Conservation (phyloP, 2,113 vertebrate species). For the Apaloderma vittatum region DNA sequence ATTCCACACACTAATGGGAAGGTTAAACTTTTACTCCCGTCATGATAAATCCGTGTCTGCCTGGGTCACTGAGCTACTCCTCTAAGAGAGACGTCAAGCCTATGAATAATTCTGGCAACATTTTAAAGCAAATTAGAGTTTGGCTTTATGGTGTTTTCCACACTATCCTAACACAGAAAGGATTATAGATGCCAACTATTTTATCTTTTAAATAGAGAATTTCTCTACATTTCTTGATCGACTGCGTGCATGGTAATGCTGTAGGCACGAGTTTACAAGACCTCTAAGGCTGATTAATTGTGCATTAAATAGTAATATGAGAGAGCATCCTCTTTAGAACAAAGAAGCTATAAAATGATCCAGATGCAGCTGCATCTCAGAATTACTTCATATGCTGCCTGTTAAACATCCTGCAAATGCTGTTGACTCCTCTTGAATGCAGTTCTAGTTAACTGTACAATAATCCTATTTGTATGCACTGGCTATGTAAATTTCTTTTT, state of each 20-base stretch:
- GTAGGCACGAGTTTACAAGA: neutral
- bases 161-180: neutral
- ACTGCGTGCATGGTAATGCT: neutral
- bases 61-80: neutral
- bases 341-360: slow-evolving; percentile 42
- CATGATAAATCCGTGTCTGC: neutral
- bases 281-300: slow-evolving; percentile 29
- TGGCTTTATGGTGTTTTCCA: neutral
- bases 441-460: slow-evolving; percentile 8
- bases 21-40: neutral
- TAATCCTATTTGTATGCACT: slow-evolving; percentile 39
- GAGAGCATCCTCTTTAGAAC: slow-evolving; percentile 41
- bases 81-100: neutral
- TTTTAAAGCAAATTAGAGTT: neutral
- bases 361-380: slow-evolving; percentile 51
- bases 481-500: slow-evolving; percentile 42
- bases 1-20: neutral
- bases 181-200: neutral
- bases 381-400: slow-evolving; percentile 22
- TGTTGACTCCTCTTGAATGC: slow-evolving; percentile 28
- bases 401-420: slow-evolving; percentile 49
- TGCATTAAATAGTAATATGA: slow-evolving; percentile 37
- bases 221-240: neutral
- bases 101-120: neutral
- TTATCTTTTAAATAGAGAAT: neutral